These are phyloP conservation scores for Prunella strophiata DNA, from an alignment of 2,797 vertebrate genomes.

Conservation along the genomic window DNA sequence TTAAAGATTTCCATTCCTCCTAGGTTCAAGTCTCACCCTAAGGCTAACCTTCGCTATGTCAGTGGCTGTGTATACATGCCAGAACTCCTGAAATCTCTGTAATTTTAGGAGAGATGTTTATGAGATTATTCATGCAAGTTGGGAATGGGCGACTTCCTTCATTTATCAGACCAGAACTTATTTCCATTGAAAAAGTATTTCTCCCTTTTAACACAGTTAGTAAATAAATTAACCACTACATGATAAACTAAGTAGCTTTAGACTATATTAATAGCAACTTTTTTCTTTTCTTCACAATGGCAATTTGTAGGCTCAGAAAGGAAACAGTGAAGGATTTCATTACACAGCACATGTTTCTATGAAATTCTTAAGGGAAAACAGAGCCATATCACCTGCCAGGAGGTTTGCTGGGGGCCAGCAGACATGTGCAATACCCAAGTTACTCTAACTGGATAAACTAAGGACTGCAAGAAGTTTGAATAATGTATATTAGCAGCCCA, in stretches of 20 bases:
- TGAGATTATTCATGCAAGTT: background rate
- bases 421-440: background rate
- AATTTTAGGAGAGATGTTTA: background rate
- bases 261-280: background rate
- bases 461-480: background rate
- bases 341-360: constrained; percentile 38
- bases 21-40: background rate
- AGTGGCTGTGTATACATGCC: background rate
- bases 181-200: background rate
- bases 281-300: background rate
- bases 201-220: background rate
- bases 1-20: constrained; percentile 21
- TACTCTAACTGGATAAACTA: background rate
- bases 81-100: background rate
- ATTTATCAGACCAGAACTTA: background rate
- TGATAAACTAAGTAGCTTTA: background rate
- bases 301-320: background rate
- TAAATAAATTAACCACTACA: background rate
- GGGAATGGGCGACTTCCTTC: background rate
- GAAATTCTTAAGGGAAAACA: constrained; percentile 28
- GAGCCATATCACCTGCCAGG: constrained; percentile 36
- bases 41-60: background rate
- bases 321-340: background rate
- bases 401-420: background rate
- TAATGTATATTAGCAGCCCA: background rate